A percentile compares a stretch with the other conserved stretches of the same genome.
Conservation (phyloP, 2,888 invertebrate species). For the Drosophila acutilabella region DNA sequence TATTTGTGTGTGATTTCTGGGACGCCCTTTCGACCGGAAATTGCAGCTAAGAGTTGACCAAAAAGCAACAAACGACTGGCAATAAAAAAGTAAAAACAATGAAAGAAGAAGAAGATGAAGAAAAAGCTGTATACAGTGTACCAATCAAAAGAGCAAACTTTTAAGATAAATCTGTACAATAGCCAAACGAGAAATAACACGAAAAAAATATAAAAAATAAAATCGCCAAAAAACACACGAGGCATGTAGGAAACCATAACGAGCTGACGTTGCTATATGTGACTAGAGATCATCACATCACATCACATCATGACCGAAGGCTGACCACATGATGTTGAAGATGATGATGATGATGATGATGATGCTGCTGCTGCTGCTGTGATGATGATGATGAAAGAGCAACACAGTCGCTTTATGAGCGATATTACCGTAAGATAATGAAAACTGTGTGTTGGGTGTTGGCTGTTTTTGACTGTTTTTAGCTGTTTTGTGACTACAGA, state of each 20-base stretch:
- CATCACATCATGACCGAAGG: constrained; percentile 59
- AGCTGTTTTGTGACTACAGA: too few relatives aligned
- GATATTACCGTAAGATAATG: constrained; percentile 82
- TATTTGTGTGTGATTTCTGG: constrained; percentile 2
- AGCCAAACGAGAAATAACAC: constrained; percentile 65
- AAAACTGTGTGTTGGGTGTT: constrained; percentile 76
- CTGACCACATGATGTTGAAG: constrained; percentile 43
- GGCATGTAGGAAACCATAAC: constrained; percentile 72
- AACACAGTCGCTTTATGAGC: constrained; percentile 60
- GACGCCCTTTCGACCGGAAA: constrained; percentile 46
- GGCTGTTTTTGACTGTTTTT: constrained; percentile 35
- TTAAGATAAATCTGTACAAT: constrained; percentile 60
- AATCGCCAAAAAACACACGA: constrained; percentile 16
- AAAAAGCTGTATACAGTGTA: constrained; percentile 31
- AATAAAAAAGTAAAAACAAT: constrained; percentile 23
- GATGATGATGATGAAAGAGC: constrained; percentile 40
- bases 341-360: constrained; percentile 24
- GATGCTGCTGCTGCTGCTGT: constrained; percentile 33
- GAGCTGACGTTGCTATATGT: constrained; percentile 59
- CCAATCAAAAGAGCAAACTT: constrained; percentile 53
- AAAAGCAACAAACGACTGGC: constrained; percentile 25
- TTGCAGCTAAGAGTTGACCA: constrained; percentile 41
- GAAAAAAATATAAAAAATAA: constrained; percentile 30
- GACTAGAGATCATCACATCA: constrained; percentile 54
- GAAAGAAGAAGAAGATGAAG: background rate